Conservation (phyloP, 2,888 invertebrate species). For the Argyra leucocephala region DNA sequence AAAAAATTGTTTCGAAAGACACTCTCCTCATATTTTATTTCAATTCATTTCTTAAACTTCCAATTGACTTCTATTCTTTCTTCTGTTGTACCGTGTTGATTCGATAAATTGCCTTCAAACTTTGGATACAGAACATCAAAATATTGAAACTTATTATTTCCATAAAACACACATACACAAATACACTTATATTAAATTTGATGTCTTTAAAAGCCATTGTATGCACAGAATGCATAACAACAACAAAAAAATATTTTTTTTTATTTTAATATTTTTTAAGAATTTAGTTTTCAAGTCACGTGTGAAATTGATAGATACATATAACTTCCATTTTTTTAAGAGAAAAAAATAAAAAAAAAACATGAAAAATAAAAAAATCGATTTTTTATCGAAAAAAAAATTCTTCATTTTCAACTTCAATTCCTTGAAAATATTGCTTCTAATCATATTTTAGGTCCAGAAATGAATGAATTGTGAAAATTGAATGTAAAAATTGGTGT, state of each 20-base stretch:
- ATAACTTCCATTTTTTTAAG: neutral
- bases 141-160: neutral
- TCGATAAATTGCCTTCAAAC: neutral
- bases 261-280: neutral
- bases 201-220: neutral
- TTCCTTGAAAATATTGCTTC: too few species aligned
- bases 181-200: too few species aligned
- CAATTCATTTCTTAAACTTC: too few species aligned
- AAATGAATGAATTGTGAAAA: too few species aligned
- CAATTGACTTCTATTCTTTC: too few species aligned
- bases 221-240: slow-evolving; percentile 8
- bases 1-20: neutral
- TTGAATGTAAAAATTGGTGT: too few species aligned
- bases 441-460: too few species aligned
- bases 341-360: neutral
- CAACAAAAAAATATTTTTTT: neutral
- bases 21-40: too few species aligned
- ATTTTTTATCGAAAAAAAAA: neutral
- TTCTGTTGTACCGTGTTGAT: too few species aligned
- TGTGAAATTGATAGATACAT: slow-evolving; percentile 10
- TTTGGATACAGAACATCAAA: neutral
- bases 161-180: neutral
- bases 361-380: neutral
- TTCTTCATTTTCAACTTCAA: neutral
- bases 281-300: slow-evolving; percentile 7